Evolutionary conservation across 2,888 invertebrate genomes (phyloP).

Genomic region (Pimpla rufipes): DNA sequence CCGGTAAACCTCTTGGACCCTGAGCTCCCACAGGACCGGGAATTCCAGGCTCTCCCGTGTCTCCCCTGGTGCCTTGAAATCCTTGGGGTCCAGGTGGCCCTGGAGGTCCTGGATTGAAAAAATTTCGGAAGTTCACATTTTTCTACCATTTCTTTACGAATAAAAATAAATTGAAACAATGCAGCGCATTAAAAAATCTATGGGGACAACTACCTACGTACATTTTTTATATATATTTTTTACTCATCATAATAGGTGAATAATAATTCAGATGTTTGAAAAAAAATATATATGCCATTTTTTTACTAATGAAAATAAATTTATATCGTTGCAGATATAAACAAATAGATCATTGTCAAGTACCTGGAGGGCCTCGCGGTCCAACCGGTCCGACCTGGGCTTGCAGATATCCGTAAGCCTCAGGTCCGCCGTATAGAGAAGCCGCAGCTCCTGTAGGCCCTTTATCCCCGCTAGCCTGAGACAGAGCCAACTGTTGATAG

Average conservation of each 20-base stretch:
- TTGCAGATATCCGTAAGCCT: slow-evolving; percentile 92
- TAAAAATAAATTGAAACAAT: background rate
- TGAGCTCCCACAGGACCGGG: slow-evolving; percentile 87
- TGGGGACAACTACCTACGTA: no score
- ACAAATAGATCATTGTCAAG: background rate
- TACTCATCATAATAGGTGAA: no score
- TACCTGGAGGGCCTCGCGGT: slow-evolving; percentile 92
- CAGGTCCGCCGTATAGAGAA: slow-evolving; percentile 86
- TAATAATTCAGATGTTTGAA: background rate
- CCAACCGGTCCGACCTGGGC: slow-evolving; percentile 93
- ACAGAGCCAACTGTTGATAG: slow-evolving; percentile 91
- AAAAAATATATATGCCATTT: background rate
- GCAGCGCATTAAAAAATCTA: no score
- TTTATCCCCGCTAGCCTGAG: slow-evolving; percentile 91
- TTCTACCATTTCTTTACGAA: no score
- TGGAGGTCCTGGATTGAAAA: slow-evolving; percentile 77
- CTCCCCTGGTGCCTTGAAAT: slow-evolving; percentile 93
- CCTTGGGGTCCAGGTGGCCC: slow-evolving; percentile 91
- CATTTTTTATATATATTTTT: no score
- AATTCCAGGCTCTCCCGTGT: slow-evolving; percentile 91
- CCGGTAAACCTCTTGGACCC: slow-evolving; percentile 89
- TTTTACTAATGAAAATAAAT: background rate
- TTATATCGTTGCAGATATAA: background rate
- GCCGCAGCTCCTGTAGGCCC: slow-evolving; percentile 88
- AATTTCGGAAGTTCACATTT: no score